phyloP scores from a whole-genome alignment of 2,888 invertebrate genomes.

The Apamea crenata region DNA sequence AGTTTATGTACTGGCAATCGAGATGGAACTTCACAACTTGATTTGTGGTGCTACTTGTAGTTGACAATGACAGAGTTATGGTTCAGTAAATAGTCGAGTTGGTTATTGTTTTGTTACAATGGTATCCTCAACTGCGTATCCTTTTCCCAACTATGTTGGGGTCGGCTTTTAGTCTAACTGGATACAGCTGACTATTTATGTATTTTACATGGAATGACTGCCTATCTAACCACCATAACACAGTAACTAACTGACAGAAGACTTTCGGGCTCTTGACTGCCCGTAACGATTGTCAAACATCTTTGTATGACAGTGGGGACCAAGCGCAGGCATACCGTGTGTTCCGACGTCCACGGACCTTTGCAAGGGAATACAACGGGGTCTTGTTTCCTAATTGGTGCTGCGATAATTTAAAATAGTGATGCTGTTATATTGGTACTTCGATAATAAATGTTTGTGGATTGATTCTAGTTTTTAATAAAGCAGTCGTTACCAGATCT shows the following conservation, averaged over 20 bases:
- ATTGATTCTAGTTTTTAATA: too few species aligned
- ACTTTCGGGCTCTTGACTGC: not conserved
- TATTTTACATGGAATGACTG: too few species aligned
- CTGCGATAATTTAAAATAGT: not conserved
- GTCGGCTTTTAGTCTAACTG: not conserved
- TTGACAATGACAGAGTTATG: not conserved
- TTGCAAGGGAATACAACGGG: not conserved
- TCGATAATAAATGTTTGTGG: too few species aligned
- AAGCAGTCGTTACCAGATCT: too few species aligned
- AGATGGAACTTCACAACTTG: constrained; percentile 4
- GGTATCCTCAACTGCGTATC: not conserved
- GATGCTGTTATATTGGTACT: too few species aligned
- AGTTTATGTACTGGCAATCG: constrained; percentile 23
- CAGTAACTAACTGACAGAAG: too few species aligned
- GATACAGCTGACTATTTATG: not conserved
- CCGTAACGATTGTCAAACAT: not conserved
- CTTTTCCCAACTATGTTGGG: not conserved
- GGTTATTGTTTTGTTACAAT: not conserved
- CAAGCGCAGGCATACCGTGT: too few species aligned
- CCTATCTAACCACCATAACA: too few species aligned
- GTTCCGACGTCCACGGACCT: too few species aligned
- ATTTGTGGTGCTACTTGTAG: constrained; percentile 5
- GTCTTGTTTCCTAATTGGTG: not conserved
- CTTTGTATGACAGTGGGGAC: not conserved
- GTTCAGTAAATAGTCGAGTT: not conserved